Evolutionary conservation across 1,140 invertebrate species (phyloP), one percentile per base, ranked within the genome.

Genomic region (Megathymus violae): DNA sequence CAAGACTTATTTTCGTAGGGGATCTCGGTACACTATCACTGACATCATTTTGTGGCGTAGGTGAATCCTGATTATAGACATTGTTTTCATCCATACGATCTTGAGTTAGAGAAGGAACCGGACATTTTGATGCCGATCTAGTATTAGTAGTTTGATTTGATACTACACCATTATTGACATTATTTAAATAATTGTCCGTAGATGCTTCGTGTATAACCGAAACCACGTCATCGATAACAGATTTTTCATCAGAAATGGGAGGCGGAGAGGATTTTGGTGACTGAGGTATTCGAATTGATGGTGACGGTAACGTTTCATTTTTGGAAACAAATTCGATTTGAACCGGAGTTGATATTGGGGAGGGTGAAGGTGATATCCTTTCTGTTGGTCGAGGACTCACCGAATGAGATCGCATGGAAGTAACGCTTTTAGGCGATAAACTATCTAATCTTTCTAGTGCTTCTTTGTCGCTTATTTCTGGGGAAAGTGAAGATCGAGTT

Each of bases 211-310:
- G 22, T 22, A 52, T 56, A 14, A 41, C 59, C 9, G 52, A 60
- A 10, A 22, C 16, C 17, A 50, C 17, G 6, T 54, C 54, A 11
- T 67, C 59, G 4, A 40, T 38, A 17, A 11, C 10, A 22, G 31
- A 14, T 47, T 44, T 62, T 44, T 72, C 65, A 17, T 71, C 50
- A 5, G 71, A 68, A 61, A 72, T 61, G 4, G 73, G 74, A 40
- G 74, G 71, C 16, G 76, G 76, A 16, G 85, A 78, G 10, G 82
- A 85, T 64, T 80, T 88, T 54, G 85, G 80, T 14, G 75, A 74
- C 44, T 84, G 80, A 56, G 85, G 82, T 22, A 75, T 74, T 52
- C 84, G 79, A 43, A 71, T 59, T n/a, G 80, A 78, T 15, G 85
- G 78, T 36, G 81, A 82, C 25, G 80, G 82, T 48, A n/a, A 63